Percentiles rank a stretch among this genome's conserved stretches.
Conservation (phyloP, 2,113 vertebrate genomes). For the Podiceps cristatus region DNA sequence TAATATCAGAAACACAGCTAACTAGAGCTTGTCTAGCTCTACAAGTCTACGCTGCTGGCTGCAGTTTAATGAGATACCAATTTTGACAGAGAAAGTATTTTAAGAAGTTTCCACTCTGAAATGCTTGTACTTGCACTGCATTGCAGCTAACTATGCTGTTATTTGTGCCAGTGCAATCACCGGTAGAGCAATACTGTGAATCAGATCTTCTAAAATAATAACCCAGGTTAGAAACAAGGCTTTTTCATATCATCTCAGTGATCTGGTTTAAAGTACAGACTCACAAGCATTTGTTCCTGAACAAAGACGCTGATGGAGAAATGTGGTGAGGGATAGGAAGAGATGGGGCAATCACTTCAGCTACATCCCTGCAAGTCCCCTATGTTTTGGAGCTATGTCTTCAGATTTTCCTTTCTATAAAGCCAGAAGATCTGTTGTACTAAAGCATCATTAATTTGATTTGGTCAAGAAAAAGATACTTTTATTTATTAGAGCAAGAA, state of each 20-base stretch:
- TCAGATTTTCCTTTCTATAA: background rate
- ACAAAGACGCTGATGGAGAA: background rate
- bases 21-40: background rate
- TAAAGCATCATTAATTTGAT: background rate
- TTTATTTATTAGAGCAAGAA: background rate
- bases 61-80: background rate
- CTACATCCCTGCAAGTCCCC: background rate
- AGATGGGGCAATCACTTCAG: background rate
- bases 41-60: background rate
- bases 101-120: background rate
- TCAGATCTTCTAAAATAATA: background rate
- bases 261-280: background rate
- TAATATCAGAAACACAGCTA: background rate
- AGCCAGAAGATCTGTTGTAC: background rate
- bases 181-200: background rate
- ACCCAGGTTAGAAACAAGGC: background rate
- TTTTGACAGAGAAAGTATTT: background rate
- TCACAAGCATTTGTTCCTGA: background rate
- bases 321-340: background rate
- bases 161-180: background rate
- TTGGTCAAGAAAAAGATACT: background rate
- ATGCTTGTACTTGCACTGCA: background rate
- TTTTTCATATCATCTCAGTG: background rate
- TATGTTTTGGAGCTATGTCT: background rate
- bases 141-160: background rate